Conservation (phyloP, 2,113 vertebrate species). For the Grus americana region DNA sequence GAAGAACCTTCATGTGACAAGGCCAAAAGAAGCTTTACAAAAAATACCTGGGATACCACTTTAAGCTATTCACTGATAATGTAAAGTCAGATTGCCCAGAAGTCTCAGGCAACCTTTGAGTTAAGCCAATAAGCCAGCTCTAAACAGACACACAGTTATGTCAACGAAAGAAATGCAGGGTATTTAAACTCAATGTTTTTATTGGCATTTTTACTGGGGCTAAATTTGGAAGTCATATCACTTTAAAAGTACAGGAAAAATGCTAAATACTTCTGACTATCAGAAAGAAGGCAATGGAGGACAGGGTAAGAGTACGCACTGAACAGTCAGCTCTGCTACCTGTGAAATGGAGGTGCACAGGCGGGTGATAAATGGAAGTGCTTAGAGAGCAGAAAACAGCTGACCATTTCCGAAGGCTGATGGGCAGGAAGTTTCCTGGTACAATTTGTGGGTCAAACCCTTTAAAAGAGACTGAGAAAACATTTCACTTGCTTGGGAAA, state of each 20-base stretch:
- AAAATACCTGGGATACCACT: not conserved
- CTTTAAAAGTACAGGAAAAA: not conserved
- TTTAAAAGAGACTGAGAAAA: not conserved
- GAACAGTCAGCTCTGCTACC: not conserved
- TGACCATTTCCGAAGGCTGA: not conserved
- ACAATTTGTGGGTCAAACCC: not conserved
- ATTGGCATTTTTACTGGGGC: not conserved
- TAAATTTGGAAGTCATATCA: not conserved
- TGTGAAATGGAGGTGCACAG: conserved; percentile 7
- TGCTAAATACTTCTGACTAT: not conserved
- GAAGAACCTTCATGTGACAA: not conserved
- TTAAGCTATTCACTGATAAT: not conserved
- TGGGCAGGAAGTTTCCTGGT: not conserved
- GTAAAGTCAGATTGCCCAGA: not conserved
- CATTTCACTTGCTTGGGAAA: not conserved
- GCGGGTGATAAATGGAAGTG: not conserved
- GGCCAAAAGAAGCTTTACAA: not conserved
- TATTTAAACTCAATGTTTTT: conserved; percentile 16
- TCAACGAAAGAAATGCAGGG: not conserved
- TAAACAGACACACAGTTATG: conserved; percentile 3
- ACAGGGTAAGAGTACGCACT: not conserved
- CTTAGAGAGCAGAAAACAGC: not conserved
- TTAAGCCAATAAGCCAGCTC: conserved; percentile 1
- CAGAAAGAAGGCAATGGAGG: not conserved
- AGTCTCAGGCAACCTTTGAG: conserved; percentile 10